A percentile compares a stretch with the other conserved stretches of the same genome.
Conservation (phyloP, 2,888 invertebrate genomes). For the Diaphora mendica region DNA sequence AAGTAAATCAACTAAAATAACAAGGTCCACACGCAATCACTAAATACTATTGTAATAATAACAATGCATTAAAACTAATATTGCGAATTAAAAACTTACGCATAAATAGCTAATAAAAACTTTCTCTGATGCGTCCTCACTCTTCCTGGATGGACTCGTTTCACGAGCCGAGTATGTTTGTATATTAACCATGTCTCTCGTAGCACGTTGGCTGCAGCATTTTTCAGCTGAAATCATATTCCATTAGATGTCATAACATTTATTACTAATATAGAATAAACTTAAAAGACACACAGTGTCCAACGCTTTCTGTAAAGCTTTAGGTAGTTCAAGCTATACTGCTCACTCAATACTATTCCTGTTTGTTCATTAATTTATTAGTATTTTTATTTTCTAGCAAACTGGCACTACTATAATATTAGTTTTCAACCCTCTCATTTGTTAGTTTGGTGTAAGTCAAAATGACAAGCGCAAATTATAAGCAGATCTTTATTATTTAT, state of each 20-base stretch:
- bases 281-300: conserved; percentile 47
- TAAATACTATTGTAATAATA: not conserved
- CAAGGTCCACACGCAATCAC: not conserved
- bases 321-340: conserved; percentile 39
- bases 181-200: conserved; percentile 99
- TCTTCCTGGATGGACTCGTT: conserved; percentile 97
- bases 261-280: conserved; percentile 17
- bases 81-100: conserved; percentile 89
- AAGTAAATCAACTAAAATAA: not conserved
- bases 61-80: not conserved
- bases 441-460: conserved; percentile 36
- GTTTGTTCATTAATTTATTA: conserved; percentile 13
- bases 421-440: conserved; percentile 23
- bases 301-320: conserved; percentile 41
- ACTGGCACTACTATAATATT: conserved; percentile 39
- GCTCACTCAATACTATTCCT: conserved; percentile 12
- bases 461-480: conserved; percentile 45
- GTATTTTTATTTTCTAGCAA: conserved; percentile 37
- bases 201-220: conserved; percentile 99
- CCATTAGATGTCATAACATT: conserved; percentile 28
- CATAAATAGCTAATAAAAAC: conserved; percentile 99
- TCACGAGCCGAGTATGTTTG: conserved; percentile 99
- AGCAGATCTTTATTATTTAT: conserved; percentile 33
- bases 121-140: conserved; percentile 99
- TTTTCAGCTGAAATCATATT: conserved; percentile 94